Conservation (phyloP, 2,797 vertebrate genomes). For the Spinibarbus caldwelli region DNA sequence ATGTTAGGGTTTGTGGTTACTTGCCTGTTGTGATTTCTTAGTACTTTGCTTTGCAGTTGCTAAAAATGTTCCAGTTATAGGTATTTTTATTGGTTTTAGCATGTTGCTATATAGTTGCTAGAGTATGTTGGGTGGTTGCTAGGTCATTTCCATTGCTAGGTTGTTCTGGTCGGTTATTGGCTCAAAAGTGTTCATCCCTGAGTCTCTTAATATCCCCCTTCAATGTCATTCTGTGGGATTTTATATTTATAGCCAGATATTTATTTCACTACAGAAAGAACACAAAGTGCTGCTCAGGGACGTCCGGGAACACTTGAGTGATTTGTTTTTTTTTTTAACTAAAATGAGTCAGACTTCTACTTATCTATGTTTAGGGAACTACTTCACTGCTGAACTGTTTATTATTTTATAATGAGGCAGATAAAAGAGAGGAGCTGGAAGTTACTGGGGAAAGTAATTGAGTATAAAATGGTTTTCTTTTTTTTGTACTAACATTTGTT, state of each 20-base stretch:
- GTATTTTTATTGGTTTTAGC: neutral
- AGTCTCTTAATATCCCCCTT: neutral
- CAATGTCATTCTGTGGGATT: neutral
- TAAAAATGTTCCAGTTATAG: neutral
- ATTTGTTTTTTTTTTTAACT: neutral
- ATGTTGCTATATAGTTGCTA: neutral
- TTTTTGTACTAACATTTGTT: neutral
- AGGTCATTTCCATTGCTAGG: neutral
- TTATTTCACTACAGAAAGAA: slow-evolving; percentile 4
- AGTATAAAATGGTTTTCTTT: neutral
- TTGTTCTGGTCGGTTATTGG: too few species aligned
- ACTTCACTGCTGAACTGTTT: neutral
- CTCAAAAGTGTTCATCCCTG: neutral
- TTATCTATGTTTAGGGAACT: slow-evolving; percentile 17
- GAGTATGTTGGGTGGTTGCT: neutral
- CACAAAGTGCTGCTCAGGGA: slow-evolving; percentile 11
- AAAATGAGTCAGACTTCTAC: neutral
- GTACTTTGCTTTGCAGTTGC: neutral
- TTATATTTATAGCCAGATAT: neutral
- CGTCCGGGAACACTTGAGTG: neutral
- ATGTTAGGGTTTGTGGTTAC: neutral
- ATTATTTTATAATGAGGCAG: neutral
- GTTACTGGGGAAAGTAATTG: neutral
- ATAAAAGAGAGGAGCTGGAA: neutral
- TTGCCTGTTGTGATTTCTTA: neutral